These are phyloP conservation scores for Martes martes DNA, from an alignment of 2,113 vertebrate species.

Conservation along the genomic window DNA sequence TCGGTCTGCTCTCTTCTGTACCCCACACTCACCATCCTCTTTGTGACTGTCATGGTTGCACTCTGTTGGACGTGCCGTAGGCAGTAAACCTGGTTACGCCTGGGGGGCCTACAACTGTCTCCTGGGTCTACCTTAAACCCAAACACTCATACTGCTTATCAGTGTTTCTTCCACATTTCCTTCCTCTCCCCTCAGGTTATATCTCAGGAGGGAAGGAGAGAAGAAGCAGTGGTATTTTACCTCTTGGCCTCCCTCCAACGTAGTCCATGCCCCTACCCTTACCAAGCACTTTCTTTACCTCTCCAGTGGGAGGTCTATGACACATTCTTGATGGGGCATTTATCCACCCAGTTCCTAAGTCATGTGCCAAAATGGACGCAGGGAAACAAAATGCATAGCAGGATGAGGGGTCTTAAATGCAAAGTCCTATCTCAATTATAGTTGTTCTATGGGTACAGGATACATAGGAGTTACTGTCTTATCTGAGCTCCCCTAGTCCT, in stretches of 20 bases:
- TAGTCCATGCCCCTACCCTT: too few species aligned
- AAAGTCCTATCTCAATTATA: not conserved
- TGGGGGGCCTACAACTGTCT: too few species aligned
- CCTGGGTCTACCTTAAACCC: not conserved
- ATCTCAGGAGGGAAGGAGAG: not conserved
- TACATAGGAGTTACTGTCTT: not conserved
- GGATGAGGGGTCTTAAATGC: not conserved
- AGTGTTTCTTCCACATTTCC: not conserved
- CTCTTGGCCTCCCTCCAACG: rapidly evolving
- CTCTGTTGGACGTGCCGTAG: not conserved
- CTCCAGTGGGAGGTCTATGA: not conserved
- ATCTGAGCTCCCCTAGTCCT: not conserved
- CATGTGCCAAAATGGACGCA: not conserved
- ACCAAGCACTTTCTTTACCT: not conserved
- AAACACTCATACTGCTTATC: not conserved
- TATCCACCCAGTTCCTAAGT: not conserved
- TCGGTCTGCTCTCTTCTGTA: not conserved
- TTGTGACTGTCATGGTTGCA: rapidly evolving
- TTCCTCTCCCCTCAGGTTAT: not conserved
- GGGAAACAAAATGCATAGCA: not conserved
- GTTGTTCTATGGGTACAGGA: not conserved
- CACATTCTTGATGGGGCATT: not conserved
- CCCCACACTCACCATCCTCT: not conserved
- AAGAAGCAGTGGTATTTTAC: not conserved
- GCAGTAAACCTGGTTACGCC: not conserved